phyloP scores from a whole-genome alignment of 2,113 vertebrate genomes.

The Maccullochella peelii region DNA sequence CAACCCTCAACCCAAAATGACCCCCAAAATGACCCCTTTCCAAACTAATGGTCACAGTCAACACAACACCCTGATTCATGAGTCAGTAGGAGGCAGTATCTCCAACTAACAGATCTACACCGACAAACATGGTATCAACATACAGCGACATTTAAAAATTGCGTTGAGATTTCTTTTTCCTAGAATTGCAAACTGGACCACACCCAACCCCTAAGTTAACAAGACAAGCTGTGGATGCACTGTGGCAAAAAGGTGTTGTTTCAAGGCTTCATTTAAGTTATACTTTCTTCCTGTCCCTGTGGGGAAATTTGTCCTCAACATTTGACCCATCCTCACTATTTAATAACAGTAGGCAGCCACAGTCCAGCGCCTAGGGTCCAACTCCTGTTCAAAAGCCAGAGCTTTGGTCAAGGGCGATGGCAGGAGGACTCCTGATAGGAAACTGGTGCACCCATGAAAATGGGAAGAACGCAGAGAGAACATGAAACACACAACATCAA shows the following conservation, averaged over 20 bases:
- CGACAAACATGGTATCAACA: neutral
- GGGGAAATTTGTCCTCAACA: neutral
- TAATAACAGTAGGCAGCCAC: neutral
- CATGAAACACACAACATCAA: neutral
- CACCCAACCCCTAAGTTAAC: neutral
- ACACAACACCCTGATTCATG: conserved; percentile 39
- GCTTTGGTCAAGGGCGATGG: neutral
- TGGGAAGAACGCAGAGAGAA: neutral
- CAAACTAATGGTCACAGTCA: conserved; percentile 11
- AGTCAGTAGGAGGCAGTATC: neutral
- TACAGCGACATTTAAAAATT: neutral
- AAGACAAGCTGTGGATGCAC: neutral
- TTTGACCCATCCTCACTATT: neutral
- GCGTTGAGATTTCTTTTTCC: neutral
- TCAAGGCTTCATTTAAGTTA: neutral
- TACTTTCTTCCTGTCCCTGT: neutral
- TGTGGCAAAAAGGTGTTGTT: neutral
- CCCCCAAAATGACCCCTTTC: conserved; percentile 22
- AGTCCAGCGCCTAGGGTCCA: neutral
- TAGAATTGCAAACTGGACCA: neutral
- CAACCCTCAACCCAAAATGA: too few species aligned
- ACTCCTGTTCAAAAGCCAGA: neutral
- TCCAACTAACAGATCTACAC: neutral
- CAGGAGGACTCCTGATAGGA: neutral
- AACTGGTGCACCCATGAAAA: neutral